phyloP scores from a whole-genome alignment of 2,113 vertebrate species.

The Probosciger aterrimus region DNA sequence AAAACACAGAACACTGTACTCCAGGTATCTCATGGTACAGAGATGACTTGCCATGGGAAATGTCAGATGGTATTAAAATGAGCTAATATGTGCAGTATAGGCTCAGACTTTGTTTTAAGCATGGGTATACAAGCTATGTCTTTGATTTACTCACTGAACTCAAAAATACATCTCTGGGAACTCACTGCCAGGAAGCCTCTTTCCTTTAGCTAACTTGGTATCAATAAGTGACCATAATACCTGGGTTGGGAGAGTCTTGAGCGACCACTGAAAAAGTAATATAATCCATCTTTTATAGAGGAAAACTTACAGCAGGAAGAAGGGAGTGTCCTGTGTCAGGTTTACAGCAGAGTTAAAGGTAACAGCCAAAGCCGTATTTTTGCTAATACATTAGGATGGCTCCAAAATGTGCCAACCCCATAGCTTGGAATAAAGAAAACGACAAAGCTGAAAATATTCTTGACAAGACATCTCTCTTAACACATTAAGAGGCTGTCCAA shows the following conservation, averaged over 20 bases:
- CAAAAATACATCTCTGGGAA: background rate
- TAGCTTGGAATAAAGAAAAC: conserved; percentile 6
- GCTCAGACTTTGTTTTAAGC: background rate
- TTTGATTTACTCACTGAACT: conserved; percentile 2
- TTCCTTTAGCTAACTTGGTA: background rate
- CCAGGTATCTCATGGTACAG: background rate
- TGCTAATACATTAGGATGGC: conserved; percentile 19
- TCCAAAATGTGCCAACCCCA: background rate
- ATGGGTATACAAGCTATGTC: background rate
- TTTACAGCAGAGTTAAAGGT: background rate
- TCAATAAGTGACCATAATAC: background rate
- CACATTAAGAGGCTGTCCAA: conserved; percentile 49
- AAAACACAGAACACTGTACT: background rate
- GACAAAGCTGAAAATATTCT: conserved; percentile 53
- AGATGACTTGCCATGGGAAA: background rate
- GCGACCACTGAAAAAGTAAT: background rate
- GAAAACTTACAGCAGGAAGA: background rate
- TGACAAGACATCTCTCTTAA: conserved; percentile 57
- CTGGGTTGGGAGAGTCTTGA: background rate
- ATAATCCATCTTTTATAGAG: background rate
- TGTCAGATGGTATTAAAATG: background rate
- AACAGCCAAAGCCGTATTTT: conserved; percentile 16
- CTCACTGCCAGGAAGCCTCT: background rate
- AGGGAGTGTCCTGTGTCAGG: background rate
- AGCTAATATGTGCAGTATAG: background rate